Base-by-base conservation (phyloP, 2,888 invertebrate genomes). In the Cheiracanthium punctorium region DNA sequence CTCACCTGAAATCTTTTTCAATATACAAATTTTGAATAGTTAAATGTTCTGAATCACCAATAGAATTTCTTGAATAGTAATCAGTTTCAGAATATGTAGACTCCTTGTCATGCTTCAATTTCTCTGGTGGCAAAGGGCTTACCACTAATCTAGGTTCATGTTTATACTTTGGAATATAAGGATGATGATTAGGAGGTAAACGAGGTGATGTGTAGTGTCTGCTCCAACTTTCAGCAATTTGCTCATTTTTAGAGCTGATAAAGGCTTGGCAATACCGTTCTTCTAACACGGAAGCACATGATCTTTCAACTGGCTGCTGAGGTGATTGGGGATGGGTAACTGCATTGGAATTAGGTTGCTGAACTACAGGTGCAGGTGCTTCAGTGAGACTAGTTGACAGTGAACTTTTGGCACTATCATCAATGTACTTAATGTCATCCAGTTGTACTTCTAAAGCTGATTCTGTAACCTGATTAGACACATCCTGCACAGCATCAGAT, bases 1-100 rank as follows among this genome's bases (percentile, higher is more conserved):
- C 70, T 76, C 92, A 93, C 70, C 92, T 91, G 74, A 91, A 90
- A 89, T 93, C 93, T 86, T 91, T 91, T 80, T 91, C 91, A 91
- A 92, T 92, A 88, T 91, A 91, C 5, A 91, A 89, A 1, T 91
- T 91, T 84, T 91, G 91, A 43, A 91, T 90, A 88, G 91, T 91
- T 65, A 90, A 90, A 52, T 90, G 90, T 89, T 92, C 92, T 4
- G 89, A 72, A 70, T 89, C 89, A 64, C 76, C 81, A 58, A 81
- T 87, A 0, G 87, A 80, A 64, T 81, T 81, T 1, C 87, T 32
- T 17, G 87, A 80, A 71, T 74, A 82, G 52, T 77, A 82, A 70
- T 82, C 82, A 8, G 81, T 67, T 74, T 87, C 82, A 33, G 87
- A 87, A 58, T 81, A 74, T 41, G 37, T 73, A 29, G 65, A 52